Evolutionary conservation across 1,140 invertebrate genomes (phyloP), one percentile per base, ranked within the genome.

Genomic region (Euura lappo): DNA sequence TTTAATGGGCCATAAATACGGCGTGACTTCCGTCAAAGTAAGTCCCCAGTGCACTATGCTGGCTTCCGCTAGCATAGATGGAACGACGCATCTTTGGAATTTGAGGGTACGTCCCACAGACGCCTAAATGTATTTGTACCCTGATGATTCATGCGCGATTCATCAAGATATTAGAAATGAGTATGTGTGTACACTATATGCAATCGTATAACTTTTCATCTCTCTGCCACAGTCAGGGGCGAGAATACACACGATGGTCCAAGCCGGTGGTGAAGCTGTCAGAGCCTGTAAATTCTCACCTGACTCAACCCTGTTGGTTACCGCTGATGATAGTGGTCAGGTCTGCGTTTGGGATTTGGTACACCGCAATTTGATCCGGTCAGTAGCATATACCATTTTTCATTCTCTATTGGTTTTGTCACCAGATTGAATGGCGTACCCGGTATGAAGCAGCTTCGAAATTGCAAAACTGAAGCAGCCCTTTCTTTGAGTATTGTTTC

Each of bases 341-440:
- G 86, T 94, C 4, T 93, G 93, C 78, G 81, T 95, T 45, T 95
- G 93, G 93, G 91, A 95, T 85, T 84, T 94, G 11, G 83, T 91
- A 13, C 90, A 90, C 65, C 88, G 90, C 79, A 89, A 81, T 73
- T 81, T 94, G 44, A 85, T 93, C 69, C 91, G 89, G 93, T 92
- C 84, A 77, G 64, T 69, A 43, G 28, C 28, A 28, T 28, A 28
- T 28, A 28, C 28, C 28, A 28, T 28, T 28, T 28, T 28, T 28
- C 0, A 28, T 28, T 28, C 28, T 28, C 28, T 28, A 28, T 28
- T 28, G 28, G 28, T 28, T 28, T 28, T 28, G 28, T 28, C 28
- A 28, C 28, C 28, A 28, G 28, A 28, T 28, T 28, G 28, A 28
- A 28, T 28, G 1, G 28, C 28, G 28, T 28, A 28, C 28, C 28